Percentiles rank a stretch among this genome's conserved stretches.
Evolutionary conservation across 2,888 invertebrate species (phyloP).

Genomic region (Zhuqinia jingwanae): DNA sequence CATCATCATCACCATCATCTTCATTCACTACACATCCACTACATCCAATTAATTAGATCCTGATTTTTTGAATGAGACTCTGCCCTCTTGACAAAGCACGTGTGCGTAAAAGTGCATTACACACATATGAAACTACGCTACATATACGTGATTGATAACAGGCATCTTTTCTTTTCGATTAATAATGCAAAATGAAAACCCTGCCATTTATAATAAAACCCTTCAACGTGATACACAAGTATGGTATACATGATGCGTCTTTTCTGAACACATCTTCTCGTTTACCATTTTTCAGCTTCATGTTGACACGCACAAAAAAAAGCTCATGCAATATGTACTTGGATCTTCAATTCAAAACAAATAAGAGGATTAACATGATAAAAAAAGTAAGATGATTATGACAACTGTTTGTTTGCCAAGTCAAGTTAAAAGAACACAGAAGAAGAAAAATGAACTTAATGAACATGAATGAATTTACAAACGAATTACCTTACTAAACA

Average conservation of each 20-base stretch:
- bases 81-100: constrained; percentile 39
- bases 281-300: background rate
- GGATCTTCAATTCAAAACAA: background rate
- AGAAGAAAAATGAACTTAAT: background rate
- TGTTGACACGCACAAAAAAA: background rate
- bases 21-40: background rate
- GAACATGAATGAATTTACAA: no score
- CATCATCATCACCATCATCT: background rate
- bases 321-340: background rate
- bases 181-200: no score
- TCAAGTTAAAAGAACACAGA: background rate
- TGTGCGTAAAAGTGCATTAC: constrained; percentile 5
- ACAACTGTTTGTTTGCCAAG: constrained; percentile 29
- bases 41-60: constrained; percentile 53
- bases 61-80: constrained; percentile 23
- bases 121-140: background rate
- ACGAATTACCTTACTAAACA: no score
- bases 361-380: constrained; percentile 13
- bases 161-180: background rate
- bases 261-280: background rate
- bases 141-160: constrained; percentile 18
- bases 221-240: no score
- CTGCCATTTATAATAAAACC: no score
- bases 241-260: no score
- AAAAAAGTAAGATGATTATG: constrained; percentile 45